Conservation (phyloP, 2,113 vertebrate species). For the Dicentrarchus labrax region DNA sequence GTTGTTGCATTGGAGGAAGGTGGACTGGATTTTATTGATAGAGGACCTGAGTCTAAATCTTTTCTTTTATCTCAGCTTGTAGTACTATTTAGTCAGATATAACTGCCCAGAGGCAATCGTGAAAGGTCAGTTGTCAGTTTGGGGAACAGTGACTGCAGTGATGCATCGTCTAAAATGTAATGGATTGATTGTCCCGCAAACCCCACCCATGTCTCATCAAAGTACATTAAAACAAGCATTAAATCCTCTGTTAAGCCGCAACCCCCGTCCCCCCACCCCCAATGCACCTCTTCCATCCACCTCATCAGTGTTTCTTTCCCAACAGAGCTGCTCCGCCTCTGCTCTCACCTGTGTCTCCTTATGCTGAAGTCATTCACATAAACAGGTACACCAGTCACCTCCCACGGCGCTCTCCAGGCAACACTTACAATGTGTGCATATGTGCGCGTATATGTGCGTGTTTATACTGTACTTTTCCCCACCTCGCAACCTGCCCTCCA, state of each 20-base stretch:
- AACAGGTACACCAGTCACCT: conserved; percentile 53
- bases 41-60: background rate
- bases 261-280: background rate
- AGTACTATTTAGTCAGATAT: background rate
- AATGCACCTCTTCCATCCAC: background rate
- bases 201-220: background rate
- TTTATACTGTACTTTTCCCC: conserved; percentile 34
- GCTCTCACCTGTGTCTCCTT: conserved; percentile 44
- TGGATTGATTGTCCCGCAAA: background rate
- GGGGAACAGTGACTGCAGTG: background rate
- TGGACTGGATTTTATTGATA: background rate
- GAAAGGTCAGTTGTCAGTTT: background rate
- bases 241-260: conserved; percentile 3
- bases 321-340: conserved; percentile 18
- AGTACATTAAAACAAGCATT: conserved; percentile 2
- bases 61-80: conserved; percentile 2
- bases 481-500: conserved; percentile 50
- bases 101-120: background rate
- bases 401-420: conserved; percentile 45
- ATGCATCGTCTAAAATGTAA: background rate
- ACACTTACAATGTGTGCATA: conserved; percentile 20
- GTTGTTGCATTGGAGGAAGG: background rate
- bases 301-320: conserved; percentile 23
- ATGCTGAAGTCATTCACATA: conserved; percentile 46
- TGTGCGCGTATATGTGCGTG: conserved; percentile 16